Conservation (phyloP, 2,797 vertebrate species). For the Phalloptychus januarius region DNA sequence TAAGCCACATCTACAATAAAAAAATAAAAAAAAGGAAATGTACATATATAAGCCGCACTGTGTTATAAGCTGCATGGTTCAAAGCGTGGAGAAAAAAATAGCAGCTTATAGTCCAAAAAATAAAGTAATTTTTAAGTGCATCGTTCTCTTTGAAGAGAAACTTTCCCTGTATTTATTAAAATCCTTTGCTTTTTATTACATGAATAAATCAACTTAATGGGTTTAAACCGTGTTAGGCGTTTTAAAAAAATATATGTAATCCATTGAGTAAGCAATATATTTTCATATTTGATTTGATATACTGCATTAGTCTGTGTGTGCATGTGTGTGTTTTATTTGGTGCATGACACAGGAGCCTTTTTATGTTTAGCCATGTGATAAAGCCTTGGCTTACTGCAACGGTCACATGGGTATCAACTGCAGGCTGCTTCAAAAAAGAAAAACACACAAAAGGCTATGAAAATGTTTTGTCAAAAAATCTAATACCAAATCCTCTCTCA, state of each 20-base stretch:
- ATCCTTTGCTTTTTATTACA: constrained; percentile 15
- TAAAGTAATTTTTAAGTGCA: not conserved
- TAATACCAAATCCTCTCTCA: constrained; percentile 16
- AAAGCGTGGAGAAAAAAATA: no score
- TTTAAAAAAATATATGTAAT: constrained; percentile 4
- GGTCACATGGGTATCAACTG: constrained; percentile 53
- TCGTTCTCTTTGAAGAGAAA: not conserved
- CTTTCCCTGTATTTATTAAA: constrained; percentile 19
- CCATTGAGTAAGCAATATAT: not conserved
- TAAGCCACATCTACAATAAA: no score
- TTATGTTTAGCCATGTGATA: constrained; percentile 54
- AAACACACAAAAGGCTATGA: constrained; percentile 12
- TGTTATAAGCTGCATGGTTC: no score
- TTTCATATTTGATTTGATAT: constrained; percentile 1
- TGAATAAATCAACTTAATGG: constrained; percentile 9
- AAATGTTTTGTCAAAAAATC: constrained; percentile 8
- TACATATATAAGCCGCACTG: no score
- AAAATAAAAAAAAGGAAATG: no score
- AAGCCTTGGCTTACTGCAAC: constrained; percentile 38
- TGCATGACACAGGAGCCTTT: constrained; percentile 32
- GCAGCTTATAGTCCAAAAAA: no score
- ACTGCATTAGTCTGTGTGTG: constrained; percentile 14
- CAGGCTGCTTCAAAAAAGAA: constrained; percentile 20
- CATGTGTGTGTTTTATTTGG: constrained; percentile 37
- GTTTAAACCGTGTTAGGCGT: not conserved